These are phyloP conservation scores for Anadara kagoshimensis DNA, from an alignment of 1,140 invertebrate genomes.

Conservation along the genomic window DNA sequence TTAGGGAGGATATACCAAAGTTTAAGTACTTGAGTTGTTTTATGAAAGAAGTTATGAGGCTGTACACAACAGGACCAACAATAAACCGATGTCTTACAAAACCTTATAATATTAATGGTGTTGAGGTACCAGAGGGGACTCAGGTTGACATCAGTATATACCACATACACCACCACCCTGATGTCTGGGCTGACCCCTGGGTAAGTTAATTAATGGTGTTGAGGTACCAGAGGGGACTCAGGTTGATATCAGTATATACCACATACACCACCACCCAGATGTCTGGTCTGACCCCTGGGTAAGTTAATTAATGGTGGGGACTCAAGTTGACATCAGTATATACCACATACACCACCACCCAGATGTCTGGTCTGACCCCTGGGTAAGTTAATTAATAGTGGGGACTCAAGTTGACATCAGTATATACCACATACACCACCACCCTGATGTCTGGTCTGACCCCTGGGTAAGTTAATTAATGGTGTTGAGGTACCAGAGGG, in stretches of 20 bases:
- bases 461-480: slow-evolving; percentile 35
- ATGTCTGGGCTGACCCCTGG: slow-evolving; percentile 52
- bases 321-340: slow-evolving; percentile 34
- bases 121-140: slow-evolving; percentile 33
- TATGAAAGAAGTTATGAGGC: slow-evolving; percentile 69
- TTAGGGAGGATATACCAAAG: slow-evolving; percentile 56
- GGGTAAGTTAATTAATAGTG: not conserved
- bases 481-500: no score
- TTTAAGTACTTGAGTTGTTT: slow-evolving; percentile 68
- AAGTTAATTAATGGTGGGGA: not conserved
- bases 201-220: not conserved
- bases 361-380: not conserved
- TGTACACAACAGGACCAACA: slow-evolving; percentile 76
- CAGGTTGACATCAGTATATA: slow-evolving; percentile 40
- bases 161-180: slow-evolving; percentile 49
- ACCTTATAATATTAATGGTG: slow-evolving; percentile 74
- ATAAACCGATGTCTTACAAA: slow-evolving; percentile 83
- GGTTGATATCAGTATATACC: not conserved
- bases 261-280: not conserved
- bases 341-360: slow-evolving; percentile 3
- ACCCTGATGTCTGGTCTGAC: slow-evolving; percentile 51
- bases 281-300: not conserved
- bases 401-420: not conserved
- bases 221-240: not conserved
- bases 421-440: slow-evolving; percentile 39